Conservation (phyloP, 2,113 vertebrate genomes). For the Paratilapia polleni region DNA sequence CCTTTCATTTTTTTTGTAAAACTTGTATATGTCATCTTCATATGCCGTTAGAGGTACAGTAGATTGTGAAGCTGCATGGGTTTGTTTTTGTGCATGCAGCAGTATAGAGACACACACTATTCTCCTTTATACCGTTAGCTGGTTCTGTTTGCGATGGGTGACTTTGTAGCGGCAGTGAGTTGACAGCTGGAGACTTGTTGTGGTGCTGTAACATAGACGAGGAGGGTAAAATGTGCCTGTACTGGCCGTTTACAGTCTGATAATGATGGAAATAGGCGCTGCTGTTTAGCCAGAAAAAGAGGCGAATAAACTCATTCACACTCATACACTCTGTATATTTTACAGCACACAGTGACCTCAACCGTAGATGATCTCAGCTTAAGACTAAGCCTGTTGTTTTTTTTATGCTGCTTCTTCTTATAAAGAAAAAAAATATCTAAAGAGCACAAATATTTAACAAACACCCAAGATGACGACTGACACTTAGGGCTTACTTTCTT, state of each 20-base stretch:
- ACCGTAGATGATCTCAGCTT: slow-evolving; percentile 62
- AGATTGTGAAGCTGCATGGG: slow-evolving; percentile 64
- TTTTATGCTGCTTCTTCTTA: slow-evolving; percentile 60
- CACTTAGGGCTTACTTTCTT: slow-evolving; percentile 37
- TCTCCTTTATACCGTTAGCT: slow-evolving; percentile 55
- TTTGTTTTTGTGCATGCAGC: slow-evolving; percentile 64
- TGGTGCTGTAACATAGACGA: slow-evolving; percentile 52
- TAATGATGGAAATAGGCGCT: slow-evolving; percentile 17
- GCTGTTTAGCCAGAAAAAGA: slow-evolving; percentile 14
- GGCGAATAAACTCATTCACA: slow-evolving; percentile 31
- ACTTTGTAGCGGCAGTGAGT: slow-evolving; percentile 52
- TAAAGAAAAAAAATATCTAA: slow-evolving; percentile 25
- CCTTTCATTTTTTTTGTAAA: slow-evolving; percentile 69
- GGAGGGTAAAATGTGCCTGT: slow-evolving; percentile 25
- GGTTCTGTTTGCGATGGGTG: slow-evolving; percentile 39
- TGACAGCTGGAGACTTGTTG: slow-evolving; percentile 72
- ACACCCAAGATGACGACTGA: slow-evolving; percentile 39
- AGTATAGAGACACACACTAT: slow-evolving; percentile 61
- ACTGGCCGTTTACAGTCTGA: slow-evolving; percentile 35
- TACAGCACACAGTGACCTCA: slow-evolving; percentile 74
- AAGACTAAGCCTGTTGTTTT: slow-evolving; percentile 61
- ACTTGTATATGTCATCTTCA: slow-evolving; percentile 71
- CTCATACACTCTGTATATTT: slow-evolving; percentile 60
- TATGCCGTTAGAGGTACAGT: slow-evolving; percentile 71
- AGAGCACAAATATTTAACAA: slow-evolving; percentile 66